Percentiles rank a stretch among this genome's conserved stretches.
Conservation (phyloP, 2,888 invertebrate genomes). For the Seira musarum region DNA sequence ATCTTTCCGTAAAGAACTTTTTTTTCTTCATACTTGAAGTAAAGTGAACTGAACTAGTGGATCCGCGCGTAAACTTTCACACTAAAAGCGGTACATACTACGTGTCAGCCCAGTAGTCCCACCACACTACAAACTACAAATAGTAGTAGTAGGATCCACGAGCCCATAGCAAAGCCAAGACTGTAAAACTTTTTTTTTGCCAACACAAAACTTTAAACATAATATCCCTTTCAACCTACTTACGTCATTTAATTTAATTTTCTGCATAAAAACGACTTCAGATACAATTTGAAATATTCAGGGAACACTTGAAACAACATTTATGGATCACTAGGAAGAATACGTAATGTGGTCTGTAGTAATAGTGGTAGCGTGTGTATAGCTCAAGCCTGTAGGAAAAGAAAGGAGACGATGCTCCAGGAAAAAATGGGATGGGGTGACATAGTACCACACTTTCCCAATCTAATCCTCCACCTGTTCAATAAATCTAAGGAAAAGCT, state of each 20-base stretch:
- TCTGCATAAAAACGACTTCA: not conserved
- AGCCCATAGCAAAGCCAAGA: no score
- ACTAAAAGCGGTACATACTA: no score
- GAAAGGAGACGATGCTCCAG: no score
- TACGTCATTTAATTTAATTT: constrained; percentile 13
- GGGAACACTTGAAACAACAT: constrained; percentile 7
- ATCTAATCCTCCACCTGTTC: constrained; percentile 52
- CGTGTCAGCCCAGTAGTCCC: no score
- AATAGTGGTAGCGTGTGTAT: no score
- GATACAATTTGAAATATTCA: constrained; percentile 10
- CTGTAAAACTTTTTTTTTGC: not conserved
- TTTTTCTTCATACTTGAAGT: constrained; percentile 11
- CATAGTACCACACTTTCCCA: constrained; percentile 16
- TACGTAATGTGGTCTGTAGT: constrained; percentile 4
- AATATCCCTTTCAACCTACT: constrained; percentile 12
- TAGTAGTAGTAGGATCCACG: no score
- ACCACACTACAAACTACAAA: no score
- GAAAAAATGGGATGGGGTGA: not conserved
- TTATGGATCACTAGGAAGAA: not conserved
- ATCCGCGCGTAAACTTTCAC: no score
- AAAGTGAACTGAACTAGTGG: no score
- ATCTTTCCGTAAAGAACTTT: not conserved
- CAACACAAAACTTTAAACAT: constrained; percentile 3
- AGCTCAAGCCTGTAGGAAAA: no score
- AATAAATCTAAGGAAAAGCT: constrained; percentile 46